Evolutionary conservation across 2,797 vertebrate genomes (phyloP), one percentile per base, ranked within the genome.

Genomic region (Hemibagrus guttatus): DNA sequence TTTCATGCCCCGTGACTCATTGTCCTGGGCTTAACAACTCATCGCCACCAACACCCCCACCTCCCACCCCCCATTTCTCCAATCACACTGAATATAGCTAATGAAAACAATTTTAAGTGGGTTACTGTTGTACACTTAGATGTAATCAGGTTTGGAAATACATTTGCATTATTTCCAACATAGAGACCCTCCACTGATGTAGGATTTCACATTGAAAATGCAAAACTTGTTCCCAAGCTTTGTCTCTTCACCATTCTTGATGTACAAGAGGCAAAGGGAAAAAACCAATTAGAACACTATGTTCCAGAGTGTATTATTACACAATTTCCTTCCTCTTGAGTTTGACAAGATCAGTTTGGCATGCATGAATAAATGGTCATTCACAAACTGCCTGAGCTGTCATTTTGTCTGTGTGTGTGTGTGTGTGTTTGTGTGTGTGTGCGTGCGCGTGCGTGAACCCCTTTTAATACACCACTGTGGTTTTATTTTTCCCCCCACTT

Each of bases 201-300:
- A 58, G 83, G 59, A 83, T 72, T 78, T n/a, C 72, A 72, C 54
- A 87, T 61, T 81, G 58, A 21, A 86, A 86, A 49, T 68, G 52
- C 42, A 68, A 85, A 84, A 64, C 81, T 84, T 79, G 87, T 91
- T 90, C 85, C 88, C 89, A 89, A 90, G 89, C 86, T 87, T 85
- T 72, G 39, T 69, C 54, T 87, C 79, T 76, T 82, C 61, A 82
- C 89, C 89, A 88, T 90, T 94, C 85, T 31, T 83, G 90, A 61
- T 89, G 56, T 86, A 84, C 81, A 17, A 89, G 84, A 83, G 82
- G 71, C 79, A 90, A 90, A 89, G 84, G 35, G 89, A 85, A 87
- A 90, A 89, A 90, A 78, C 84, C 68, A 87, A 91, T 89, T 87
- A 92, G 93, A 92, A 94, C 93, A 90, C 63, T 42, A 63, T 91